phyloP scores from a whole-genome alignment of 2,888 invertebrate genomes.

The Carterocephalus palaemon region DNA sequence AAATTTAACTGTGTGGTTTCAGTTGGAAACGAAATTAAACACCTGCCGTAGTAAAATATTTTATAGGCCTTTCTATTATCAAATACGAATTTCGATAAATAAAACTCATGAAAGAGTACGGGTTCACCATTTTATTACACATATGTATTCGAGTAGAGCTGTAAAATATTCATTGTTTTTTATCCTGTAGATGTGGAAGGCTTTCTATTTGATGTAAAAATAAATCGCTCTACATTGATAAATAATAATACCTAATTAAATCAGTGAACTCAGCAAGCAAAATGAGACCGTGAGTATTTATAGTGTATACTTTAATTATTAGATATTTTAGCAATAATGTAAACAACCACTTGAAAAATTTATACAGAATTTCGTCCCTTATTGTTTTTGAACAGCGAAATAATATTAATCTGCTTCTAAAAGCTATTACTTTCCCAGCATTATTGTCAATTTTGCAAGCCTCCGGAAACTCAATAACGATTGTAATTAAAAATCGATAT shows the following conservation, averaged over 20 bases:
- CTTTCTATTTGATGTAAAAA: too few species aligned
- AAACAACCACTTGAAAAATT: conserved; percentile 3
- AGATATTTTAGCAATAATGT: too few species aligned
- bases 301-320: too few species aligned
- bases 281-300: background rate
- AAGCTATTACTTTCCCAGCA: conserved; percentile 30
- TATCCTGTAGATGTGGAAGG: too few species aligned
- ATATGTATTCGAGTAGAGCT: too few species aligned
- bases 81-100: background rate
- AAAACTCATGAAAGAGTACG: background rate
- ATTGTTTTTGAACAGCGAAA: conserved; percentile 5
- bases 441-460: conserved; percentile 30
- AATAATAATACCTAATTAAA: too few species aligned
- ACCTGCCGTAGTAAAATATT: background rate
- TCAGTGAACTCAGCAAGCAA: too few species aligned
- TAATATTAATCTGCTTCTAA: conserved; percentile 20
- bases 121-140: background rate
- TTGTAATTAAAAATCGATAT: conserved; percentile 32
- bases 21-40: background rate
- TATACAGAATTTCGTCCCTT: conserved; percentile 11
- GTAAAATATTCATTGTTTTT: too few species aligned
- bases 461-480: conserved; percentile 32
- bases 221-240: too few species aligned
- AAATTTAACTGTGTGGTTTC: too few species aligned
- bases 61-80: conserved; percentile 7